These are phyloP conservation scores for Antennarius striatus DNA, from an alignment of 2,113 vertebrate species.

Conservation along the genomic window DNA sequence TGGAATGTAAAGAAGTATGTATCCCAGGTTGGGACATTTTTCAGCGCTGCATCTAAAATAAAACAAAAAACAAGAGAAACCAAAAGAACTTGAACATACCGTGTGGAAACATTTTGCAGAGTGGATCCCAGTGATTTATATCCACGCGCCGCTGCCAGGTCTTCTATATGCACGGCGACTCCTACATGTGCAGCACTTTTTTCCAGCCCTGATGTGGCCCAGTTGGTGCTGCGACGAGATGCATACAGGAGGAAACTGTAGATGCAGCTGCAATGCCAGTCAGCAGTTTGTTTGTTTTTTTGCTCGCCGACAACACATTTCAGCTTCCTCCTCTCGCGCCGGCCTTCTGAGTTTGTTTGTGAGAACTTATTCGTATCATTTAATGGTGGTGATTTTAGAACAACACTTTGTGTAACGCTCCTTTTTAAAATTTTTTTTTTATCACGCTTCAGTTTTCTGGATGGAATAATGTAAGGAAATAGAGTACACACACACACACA, in stretches of 20 bases:
- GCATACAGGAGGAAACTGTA: conserved; percentile 29
- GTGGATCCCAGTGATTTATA: no score
- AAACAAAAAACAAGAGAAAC: no score
- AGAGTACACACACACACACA: conserved; percentile 16
- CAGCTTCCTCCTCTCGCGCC: no score
- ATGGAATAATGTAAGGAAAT: conserved; percentile 1
- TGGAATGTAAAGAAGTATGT: conserved; percentile 99
- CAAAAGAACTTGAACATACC: no score
- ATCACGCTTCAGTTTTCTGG: background rate
- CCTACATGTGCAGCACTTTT: no score
- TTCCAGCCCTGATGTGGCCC: conserved; percentile 15
- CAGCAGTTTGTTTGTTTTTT: conserved; percentile 41
- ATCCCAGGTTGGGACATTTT: conserved; percentile 87
- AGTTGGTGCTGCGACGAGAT: conserved; percentile 48
- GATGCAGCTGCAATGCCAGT: conserved; percentile 48
- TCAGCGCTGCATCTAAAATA: conserved; percentile 42
- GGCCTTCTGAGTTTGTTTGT: no score
- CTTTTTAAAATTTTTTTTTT: no score
- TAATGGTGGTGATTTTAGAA: no score
- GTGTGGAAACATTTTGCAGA: background rate
- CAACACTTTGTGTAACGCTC: no score
- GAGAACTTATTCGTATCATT: no score
- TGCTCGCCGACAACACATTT: background rate
- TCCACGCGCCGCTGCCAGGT: no score
- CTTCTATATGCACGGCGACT: no score